Evolutionary conservation across 2,888 invertebrate species (phyloP).

Genomic region (Spilosoma lubricipeda): DNA sequence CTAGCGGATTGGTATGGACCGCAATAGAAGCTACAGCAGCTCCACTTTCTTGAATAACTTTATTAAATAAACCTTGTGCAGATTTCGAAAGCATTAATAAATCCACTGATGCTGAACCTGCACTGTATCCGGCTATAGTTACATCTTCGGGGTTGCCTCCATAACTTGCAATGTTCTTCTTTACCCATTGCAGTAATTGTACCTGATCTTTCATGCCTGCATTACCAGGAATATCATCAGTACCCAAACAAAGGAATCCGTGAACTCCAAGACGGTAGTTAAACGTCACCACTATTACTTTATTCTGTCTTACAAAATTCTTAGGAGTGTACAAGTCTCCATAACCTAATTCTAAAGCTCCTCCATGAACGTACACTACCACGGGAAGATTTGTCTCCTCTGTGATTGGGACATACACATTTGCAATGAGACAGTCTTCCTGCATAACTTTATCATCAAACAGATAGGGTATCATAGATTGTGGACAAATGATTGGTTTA

Average conservation of each 20-base stretch:
- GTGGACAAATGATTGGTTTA: neutral
- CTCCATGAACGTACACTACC: slow-evolving; percentile 76
- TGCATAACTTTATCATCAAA: neutral
- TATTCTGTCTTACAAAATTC: slow-evolving; percentile 52
- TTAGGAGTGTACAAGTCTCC: slow-evolving; percentile 56
- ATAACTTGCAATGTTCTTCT: slow-evolving; percentile 66
- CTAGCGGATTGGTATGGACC: slow-evolving; percentile 10
- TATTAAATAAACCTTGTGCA: slow-evolving; percentile 15
- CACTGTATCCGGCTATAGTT: slow-evolving; percentile 66
- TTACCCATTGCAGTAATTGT: slow-evolving; percentile 65
- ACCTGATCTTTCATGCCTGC: slow-evolving; percentile 76
- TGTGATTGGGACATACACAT: slow-evolving; percentile 67
- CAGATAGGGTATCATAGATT: neutral
- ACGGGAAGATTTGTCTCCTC: slow-evolving; percentile 64
- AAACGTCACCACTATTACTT: slow-evolving; percentile 64
- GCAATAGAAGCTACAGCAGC: slow-evolving; percentile 5
- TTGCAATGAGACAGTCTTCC: slow-evolving; percentile 42
- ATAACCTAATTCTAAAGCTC: slow-evolving; percentile 68
- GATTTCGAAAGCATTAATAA: slow-evolving; percentile 61
- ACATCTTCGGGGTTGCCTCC: slow-evolving; percentile 72
- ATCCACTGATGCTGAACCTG: slow-evolving; percentile 66
- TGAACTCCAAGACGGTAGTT: slow-evolving; percentile 67
- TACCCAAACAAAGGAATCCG: slow-evolving; percentile 71
- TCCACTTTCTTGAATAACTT: slow-evolving; percentile 22
- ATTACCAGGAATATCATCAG: slow-evolving; percentile 68